Evolutionary conservation across 2,888 invertebrate genomes (phyloP).

Genomic region (Theristus sp.): DNA sequence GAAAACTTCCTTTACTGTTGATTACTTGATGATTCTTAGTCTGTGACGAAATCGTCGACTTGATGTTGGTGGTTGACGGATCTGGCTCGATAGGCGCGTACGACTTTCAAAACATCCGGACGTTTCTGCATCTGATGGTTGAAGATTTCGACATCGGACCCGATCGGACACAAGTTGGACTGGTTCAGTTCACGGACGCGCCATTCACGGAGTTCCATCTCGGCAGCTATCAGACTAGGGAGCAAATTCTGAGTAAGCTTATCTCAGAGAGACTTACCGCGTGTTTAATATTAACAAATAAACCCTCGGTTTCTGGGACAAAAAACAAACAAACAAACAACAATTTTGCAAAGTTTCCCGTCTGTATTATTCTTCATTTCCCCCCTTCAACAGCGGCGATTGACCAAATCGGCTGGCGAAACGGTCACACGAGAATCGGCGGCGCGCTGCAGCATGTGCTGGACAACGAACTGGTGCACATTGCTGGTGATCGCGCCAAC

Average conservation of each 20-base stretch:
- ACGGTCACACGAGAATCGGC: conserved; percentile 5
- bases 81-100: conserved; percentile 5
- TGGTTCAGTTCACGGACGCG: conserved; percentile 5
- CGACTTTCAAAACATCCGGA: conserved; percentile 4
- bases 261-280: too few species aligned
- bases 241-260: background rate
- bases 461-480: background rate
- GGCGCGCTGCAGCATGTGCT: conserved; percentile 1
- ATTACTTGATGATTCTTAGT: background rate
- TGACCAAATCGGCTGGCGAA: conserved; percentile 1
- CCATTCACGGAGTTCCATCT: conserved; percentile 3
- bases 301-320: too few species aligned
- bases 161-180: conserved; percentile 1
- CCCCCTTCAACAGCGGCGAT: conserved; percentile 6
- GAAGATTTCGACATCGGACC: conserved; percentile 1
- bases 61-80: conserved; percentile 5
- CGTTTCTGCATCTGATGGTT: conserved; percentile 2
- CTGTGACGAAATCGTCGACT: background rate
- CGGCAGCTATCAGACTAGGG: background rate
- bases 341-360: too few species aligned
- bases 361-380: too few species aligned
- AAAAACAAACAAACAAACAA: too few species aligned
- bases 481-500: background rate
- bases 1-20: too few species aligned
- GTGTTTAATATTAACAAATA: too few species aligned